These are phyloP conservation scores for Onychostoma macrolepis DNA, from an alignment of 2,113 vertebrate genomes.

Conservation along the genomic window DNA sequence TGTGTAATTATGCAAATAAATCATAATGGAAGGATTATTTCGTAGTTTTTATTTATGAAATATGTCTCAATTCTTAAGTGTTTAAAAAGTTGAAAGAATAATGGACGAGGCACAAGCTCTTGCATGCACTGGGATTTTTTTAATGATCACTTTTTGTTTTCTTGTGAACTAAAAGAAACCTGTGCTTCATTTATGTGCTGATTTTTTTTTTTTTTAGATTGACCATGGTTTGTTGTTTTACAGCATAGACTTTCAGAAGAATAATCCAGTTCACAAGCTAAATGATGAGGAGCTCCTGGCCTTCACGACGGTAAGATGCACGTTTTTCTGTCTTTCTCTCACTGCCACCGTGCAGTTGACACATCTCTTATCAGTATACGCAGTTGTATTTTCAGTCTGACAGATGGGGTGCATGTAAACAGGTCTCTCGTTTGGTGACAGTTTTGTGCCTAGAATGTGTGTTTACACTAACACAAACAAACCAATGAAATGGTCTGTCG, in stretches of 20 bases:
- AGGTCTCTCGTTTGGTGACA: background rate
- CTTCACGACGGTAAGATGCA: conserved; percentile 87
- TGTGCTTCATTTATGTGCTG: background rate
- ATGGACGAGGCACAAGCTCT: background rate
- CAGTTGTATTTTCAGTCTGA: background rate
- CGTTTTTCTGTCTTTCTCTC: background rate
- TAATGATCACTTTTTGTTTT: too few species aligned
- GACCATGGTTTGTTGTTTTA: conserved; percentile 45
- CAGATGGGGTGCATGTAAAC: background rate
- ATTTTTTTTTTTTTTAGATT: conserved; percentile 20
- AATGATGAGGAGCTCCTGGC: conserved; percentile 92
- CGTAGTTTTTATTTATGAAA: background rate
- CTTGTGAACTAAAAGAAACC: background rate
- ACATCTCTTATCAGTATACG: background rate
- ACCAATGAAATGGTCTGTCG: background rate
- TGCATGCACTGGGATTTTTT: background rate
- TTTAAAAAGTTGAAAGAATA: background rate
- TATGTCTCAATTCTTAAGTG: background rate
- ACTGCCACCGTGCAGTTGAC: background rate
- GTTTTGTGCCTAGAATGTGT: background rate
- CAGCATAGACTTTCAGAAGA: conserved; percentile 93
- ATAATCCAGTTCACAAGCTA: conserved; percentile 92
- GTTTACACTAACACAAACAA: background rate
- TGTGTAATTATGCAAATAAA: background rate
- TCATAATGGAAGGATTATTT: conserved; percentile 1